A percentile compares a stretch with the other conserved stretches of the same genome.
phyloP scores from a whole-genome alignment of 2,797 vertebrate species.

The Synanceia verrucosa region DNA sequence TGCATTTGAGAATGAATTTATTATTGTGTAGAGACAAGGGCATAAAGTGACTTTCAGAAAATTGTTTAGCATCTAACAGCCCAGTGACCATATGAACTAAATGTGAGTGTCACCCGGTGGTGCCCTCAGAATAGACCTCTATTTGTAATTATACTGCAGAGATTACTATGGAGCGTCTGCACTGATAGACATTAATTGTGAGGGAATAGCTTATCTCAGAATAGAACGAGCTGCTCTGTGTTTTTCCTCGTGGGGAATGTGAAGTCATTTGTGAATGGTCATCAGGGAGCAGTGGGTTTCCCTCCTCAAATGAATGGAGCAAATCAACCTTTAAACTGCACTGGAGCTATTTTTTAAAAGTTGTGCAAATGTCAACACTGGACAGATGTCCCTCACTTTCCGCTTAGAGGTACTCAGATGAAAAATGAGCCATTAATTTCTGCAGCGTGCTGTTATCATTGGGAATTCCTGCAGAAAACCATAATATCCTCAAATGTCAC shows the following conservation, averaged over 20 bases:
- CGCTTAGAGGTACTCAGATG: background rate
- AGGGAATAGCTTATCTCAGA: conserved; percentile 5
- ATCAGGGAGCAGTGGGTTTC: background rate
- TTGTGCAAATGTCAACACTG: conserved; percentile 7
- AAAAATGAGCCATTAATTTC: background rate
- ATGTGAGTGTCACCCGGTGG: background rate
- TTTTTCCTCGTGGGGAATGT: conserved; percentile 5
- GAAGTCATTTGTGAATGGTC: conserved; percentile 19
- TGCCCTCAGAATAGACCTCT: background rate
- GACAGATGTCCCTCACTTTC: conserved; percentile 19
- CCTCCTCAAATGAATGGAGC: conserved; percentile 6
- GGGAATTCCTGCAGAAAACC: conserved; percentile 15
- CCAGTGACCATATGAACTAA: no score
- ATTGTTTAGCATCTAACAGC: background rate
- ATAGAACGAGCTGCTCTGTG: conserved; percentile 2
- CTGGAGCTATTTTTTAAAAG: conserved; percentile 11
- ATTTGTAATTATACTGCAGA: conserved; percentile 10
- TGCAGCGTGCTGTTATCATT: background rate
- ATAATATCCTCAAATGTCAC: conserved; percentile 24
- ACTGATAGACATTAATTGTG: conserved; percentile 2
- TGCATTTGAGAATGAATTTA: background rate
- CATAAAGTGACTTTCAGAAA: background rate
- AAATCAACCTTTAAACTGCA: background rate
- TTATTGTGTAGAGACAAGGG: background rate
- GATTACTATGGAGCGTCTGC: background rate